Conservation (phyloP, 92 coral and sea anemone genomes). For the Porites lobata region DNA sequence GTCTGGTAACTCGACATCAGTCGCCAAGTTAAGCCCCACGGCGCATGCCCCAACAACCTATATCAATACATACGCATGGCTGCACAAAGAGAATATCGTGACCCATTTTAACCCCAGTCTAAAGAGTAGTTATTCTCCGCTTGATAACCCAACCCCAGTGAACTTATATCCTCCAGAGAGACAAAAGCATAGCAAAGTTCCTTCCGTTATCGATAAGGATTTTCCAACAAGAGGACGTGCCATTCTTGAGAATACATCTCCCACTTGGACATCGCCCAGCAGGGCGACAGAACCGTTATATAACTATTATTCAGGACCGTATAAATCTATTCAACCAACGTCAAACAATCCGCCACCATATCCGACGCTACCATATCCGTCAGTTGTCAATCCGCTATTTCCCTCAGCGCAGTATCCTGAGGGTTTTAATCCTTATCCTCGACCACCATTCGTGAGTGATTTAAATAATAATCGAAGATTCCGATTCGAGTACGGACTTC, state of each 20-base stretch:
- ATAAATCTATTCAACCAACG: neutral
- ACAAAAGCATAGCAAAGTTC: conserved; percentile 9
- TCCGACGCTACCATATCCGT: conserved; percentile 3
- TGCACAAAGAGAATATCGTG: conserved; percentile 12
- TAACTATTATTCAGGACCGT: conserved; percentile 2
- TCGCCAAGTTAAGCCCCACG: conserved; percentile 77
- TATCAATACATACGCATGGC: conserved; percentile 17
- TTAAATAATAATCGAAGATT: neutral
- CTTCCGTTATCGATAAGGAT: conserved; percentile 8
- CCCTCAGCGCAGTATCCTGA: conserved; percentile 2
- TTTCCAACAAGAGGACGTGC: conserved; percentile 3
- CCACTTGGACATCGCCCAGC: conserved; percentile 17
- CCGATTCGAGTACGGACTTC: neutral
- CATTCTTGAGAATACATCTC: neutral
- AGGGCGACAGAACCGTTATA: neutral
- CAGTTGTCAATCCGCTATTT: conserved; percentile 2
- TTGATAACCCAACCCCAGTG: conserved; percentile 8
- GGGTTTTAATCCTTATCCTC: conserved; percentile 12
- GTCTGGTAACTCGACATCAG: conserved; percentile 55
- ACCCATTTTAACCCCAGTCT: conserved; percentile 10
- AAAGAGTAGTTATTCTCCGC: conserved; percentile 1
- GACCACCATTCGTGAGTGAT: conserved; percentile 7
- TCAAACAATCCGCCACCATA: neutral
- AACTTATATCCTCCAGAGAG: conserved; percentile 13
- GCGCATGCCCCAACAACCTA: conserved; percentile 59